Percentiles rank a stretch among this genome's conserved stretches.
Conservation (phyloP, 37 sponge, comb jelly and placozoan species). For the Halichondria panicea region DNA sequence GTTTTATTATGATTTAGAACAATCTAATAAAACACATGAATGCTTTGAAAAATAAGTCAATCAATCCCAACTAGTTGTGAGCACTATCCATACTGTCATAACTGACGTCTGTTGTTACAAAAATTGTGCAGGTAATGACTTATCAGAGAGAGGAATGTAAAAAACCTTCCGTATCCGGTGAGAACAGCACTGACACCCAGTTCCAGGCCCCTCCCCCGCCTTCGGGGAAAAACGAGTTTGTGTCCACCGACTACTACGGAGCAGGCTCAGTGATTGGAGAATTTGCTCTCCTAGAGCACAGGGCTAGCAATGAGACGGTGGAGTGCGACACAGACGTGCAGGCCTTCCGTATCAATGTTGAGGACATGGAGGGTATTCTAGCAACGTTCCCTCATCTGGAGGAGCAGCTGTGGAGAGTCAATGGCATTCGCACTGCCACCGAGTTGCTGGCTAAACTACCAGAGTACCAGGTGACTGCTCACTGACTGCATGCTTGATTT, state of each 20-base stretch:
- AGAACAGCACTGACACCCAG: too few relatives aligned
- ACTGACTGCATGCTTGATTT: neutral
- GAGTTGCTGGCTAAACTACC: constrained; percentile 50
- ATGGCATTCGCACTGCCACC: constrained; percentile 72
- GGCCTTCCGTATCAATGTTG: constrained; percentile 61
- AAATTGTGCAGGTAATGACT: too few relatives aligned
- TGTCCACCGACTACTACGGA: constrained; percentile 46
- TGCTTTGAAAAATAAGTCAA: too few relatives aligned
- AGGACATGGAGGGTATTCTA: constrained; percentile 56
- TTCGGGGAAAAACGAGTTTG: neutral
- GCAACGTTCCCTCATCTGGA: constrained; percentile 62
- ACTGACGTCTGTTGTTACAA: too few relatives aligned
- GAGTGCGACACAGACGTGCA: constrained; percentile 79
- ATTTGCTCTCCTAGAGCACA: constrained; percentile 55
- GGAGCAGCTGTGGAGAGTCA: constrained; percentile 81
- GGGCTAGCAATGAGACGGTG: constrained; percentile 11
- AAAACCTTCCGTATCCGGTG: too few relatives aligned
- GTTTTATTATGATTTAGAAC: too few relatives aligned
- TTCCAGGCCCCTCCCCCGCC: too few relatives aligned
- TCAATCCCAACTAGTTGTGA: too few relatives aligned
- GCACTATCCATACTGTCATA: too few relatives aligned
- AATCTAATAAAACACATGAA: too few relatives aligned
- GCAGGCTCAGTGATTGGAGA: constrained; percentile 85
- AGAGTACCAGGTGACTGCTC: constrained; percentile 67
- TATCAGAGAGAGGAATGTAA: too few relatives aligned